phyloP scores from a whole-genome alignment of 2,113 vertebrate genomes.

The Oplegnathus fasciatus region DNA sequence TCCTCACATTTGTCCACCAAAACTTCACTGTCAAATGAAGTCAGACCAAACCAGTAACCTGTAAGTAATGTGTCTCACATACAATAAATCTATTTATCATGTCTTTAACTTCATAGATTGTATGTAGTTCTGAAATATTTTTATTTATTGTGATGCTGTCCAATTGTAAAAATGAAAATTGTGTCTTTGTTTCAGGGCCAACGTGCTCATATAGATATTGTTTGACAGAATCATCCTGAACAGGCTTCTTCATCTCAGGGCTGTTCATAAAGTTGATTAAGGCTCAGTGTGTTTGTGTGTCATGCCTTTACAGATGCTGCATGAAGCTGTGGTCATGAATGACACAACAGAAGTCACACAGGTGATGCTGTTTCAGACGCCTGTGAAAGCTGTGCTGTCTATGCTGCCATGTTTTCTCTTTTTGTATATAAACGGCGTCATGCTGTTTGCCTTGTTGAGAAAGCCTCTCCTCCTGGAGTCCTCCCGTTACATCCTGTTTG shows the following conservation, averaged over 20 bases:
- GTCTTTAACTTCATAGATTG: not conserved
- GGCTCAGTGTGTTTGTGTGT: constrained; percentile 10
- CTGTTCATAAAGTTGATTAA: not conserved
- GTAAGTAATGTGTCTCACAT: constrained; percentile 32
- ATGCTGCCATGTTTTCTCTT: constrained; percentile 69
- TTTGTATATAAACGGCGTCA: constrained; percentile 68
- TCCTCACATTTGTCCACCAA: not conserved
- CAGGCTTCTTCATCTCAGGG: not conserved
- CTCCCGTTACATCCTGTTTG: constrained; percentile 75
- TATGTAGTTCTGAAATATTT: not conserved
- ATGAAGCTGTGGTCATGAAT: constrained; percentile 55
- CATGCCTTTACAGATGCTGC: constrained; percentile 34
- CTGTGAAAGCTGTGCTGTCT: constrained; percentile 44
- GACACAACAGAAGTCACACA: not conserved
- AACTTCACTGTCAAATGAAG: constrained; percentile 8
- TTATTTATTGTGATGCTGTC: not conserved
- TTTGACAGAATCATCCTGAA: not conserved
- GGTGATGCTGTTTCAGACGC: not conserved
- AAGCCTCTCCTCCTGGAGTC: constrained; percentile 69
- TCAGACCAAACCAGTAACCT: not conserved
- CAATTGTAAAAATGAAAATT: not conserved
- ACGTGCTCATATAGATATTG: not conserved
- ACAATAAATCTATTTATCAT: not conserved
- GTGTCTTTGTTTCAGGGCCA: not conserved
- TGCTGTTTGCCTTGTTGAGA: constrained; percentile 69